Evolutionary conservation across 2,113 vertebrate species (phyloP).

Genomic region (Anarhynchus alexandrinus): DNA sequence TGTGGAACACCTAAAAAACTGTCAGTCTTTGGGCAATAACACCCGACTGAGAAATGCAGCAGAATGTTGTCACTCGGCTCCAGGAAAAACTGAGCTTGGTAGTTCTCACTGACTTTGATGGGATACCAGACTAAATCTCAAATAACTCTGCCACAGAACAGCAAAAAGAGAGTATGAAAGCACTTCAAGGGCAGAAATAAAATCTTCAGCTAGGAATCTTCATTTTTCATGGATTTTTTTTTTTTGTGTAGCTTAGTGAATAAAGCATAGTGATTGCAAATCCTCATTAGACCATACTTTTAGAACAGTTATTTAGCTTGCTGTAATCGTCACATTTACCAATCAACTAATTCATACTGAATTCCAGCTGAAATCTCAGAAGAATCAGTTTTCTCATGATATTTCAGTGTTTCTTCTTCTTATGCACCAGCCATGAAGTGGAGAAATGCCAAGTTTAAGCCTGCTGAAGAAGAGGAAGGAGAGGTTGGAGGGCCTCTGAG

Average conservation of each 20-base stretch:
- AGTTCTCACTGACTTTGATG: background rate
- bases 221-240: background rate
- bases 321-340: background rate
- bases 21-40: background rate
- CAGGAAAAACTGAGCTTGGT: background rate
- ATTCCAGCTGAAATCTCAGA: background rate
- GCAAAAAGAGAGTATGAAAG: background rate
- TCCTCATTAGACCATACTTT: background rate
- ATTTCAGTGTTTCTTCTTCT: background rate
- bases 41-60: background rate
- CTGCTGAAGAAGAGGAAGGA: background rate
- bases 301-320: background rate
- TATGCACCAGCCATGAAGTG: background rate
- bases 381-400: background rate
- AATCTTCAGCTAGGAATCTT: background rate
- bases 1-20: background rate
- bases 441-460: background rate
- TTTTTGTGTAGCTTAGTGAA: background rate
- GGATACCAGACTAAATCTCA: background rate
- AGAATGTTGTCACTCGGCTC: background rate
- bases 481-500: background rate
- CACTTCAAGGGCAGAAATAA: background rate
- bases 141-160: background rate
- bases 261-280: background rate
- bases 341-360: background rate